These are phyloP conservation scores for Platalea minor DNA, from an alignment of 2,797 vertebrate species.

Conservation along the genomic window DNA sequence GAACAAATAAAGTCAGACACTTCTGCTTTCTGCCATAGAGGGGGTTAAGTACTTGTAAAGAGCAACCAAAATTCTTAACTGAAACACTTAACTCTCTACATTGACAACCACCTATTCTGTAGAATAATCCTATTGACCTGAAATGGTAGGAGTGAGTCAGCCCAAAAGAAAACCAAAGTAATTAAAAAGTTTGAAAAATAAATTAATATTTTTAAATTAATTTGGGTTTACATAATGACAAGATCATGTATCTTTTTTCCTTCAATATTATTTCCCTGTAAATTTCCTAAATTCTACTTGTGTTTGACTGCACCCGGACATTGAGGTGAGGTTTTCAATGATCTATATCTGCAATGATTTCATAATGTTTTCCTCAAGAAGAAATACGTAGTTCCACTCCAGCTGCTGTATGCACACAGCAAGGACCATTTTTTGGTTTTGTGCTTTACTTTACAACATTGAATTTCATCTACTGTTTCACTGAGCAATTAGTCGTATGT, in stretches of 20 bases:
- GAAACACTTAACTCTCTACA: not conserved
- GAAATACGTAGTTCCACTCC: not conserved
- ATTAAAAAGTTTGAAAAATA: not conserved
- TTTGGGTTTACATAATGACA: not conserved
- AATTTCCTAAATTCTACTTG: not conserved
- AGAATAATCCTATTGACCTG: not conserved
- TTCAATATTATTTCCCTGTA: not conserved
- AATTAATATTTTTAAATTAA: not conserved
- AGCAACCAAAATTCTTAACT: not conserved
- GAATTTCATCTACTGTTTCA: not conserved
- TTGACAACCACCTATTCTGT: not conserved
- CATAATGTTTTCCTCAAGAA: not conserved
- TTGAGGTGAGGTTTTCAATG: not conserved
- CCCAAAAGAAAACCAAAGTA: not conserved
- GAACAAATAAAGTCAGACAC: not conserved
- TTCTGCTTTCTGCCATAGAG: not conserved
- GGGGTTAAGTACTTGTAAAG: not conserved
- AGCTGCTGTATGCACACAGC: not conserved
- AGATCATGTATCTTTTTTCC: not conserved
- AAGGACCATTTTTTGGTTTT: not conserved
- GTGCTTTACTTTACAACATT: not conserved
- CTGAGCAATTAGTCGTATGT: not conserved
- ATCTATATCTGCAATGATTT: not conserved
- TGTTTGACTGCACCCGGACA: not conserved
- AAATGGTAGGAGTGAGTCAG: not conserved